Evolutionary conservation across 1,140 invertebrate genomes (phyloP), one percentile per base, ranked within the genome.

Genomic region (Drosophila orena): DNA sequence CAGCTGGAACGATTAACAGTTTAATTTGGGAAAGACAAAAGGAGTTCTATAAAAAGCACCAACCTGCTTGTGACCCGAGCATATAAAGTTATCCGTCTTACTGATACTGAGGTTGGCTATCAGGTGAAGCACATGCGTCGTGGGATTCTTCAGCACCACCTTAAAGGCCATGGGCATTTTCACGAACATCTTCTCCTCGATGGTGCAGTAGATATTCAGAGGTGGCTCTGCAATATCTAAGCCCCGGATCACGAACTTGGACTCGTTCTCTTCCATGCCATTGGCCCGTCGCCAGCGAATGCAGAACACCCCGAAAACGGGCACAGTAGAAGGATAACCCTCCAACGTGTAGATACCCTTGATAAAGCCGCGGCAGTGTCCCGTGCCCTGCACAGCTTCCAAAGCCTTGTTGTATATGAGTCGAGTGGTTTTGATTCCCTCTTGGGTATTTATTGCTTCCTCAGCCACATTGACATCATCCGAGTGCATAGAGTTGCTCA

Each of bases 131-230:
- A 92, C 83, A 65, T 86, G 80, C 20, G 66, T 56, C 4, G 90
- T 90, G 22, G 92, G 91, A 73, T 92, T 92, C 40, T 88, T 91
- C 0, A 92, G 69, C 0, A 92, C 79, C 57, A 92, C 85, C 49
- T 91, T 91, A 12, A 92, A 85, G 0, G 88, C 83, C 77, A 92
- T 91, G 38, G 92, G 91, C 85, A 92, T 91, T 69, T 92, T 92
- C 0, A 92, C 92, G 49, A 91, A 92, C 86, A 92, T 90, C 75
- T 91, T 92, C 69, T 92, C 91, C 56, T 92, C 91, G n/a, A 92
- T 91, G 43, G 88, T 81, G 72, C 92, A 92, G 56, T 92, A 91
- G 49, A 92, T 91, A 58, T 92, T 92, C 8, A 92, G 50, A 7
- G 91, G 90, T 20, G 92, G 91, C 49, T 92, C 91, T 6, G 71